Base-by-base conservation (phyloP, 2,888 invertebrate species). In the Hypolimnas misippus region DNA sequence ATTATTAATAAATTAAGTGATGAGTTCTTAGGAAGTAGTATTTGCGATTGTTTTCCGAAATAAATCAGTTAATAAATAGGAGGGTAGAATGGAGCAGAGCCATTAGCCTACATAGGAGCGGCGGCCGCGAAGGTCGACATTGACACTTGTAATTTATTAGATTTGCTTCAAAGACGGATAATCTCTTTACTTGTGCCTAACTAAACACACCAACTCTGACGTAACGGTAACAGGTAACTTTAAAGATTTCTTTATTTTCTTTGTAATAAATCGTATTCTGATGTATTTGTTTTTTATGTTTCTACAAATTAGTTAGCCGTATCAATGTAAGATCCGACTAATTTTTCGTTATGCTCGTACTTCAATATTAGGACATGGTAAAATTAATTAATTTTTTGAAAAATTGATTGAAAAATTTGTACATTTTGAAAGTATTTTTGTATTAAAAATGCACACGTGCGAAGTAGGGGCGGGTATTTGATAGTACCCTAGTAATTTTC, bases 141-240 rank as follows among this genome's bases (percentile, higher is more conserved):
- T 76, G 79, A 79, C 84, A 86, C 84, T 84, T 86, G 82, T 77
- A 82, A 83, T 88, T 87, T 88, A 88, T 89, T 89, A 85, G 86
- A 87, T 89, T 89, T 86, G 55, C 55, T 49, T 38, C 50, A 82
- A 84, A 87, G 83, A 77, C 72, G 73, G 82, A 84, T 88, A 88
- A 89, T 89, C 87, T 81, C 75, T 81, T 89, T 87, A 86, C 55
- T 55, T 50, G 21, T 21, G 55, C 54, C 46, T 21, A 31, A 55
- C 50, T 49, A 38, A 60, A 46, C 59, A 54, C 53, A 60, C 16
- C 21, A 52, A 31, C 52, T 44, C 31, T 52, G 52, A 58, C 58
- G 58, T 35, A 52, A 33, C 31, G 40, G n/a, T n/a, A n/a, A 58
- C 19, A 42, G 51, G 19, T 58, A 25, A 42, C 42, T 58, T 19